Evolutionary conservation across 2,113 vertebrate species (phyloP), one percentile per base, ranked within the genome.

Genomic region (Ictidomys tridecemlineatus): DNA sequence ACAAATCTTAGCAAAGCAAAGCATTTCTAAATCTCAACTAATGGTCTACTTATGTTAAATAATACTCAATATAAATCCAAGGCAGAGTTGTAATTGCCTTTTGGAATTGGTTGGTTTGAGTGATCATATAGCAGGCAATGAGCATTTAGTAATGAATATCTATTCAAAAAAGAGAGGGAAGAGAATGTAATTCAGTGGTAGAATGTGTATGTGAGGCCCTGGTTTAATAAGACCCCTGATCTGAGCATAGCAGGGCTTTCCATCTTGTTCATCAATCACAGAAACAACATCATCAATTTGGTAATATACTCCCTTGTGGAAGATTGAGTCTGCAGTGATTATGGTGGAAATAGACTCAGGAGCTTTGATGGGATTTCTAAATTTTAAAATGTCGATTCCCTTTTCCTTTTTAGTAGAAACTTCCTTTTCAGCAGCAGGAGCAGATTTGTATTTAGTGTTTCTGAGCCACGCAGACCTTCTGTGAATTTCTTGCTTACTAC

Each of bases 401-500:
- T 95, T 99, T 99, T 96, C 99, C 99, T 98, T 99, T 99, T 99
- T 99, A 0, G 99, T 99, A n/a, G 99, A 99, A 72, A 99, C 99
- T 96, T 99, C 99, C 98, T 99, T 99, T 98, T 99, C 99, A 4
- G 99, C 99, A 3, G 99, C 99, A 30, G 99, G 99, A 39, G 99
- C 99, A 1, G 99, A 99, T 98, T 99, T 99, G 98, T 99, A 99
- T 93, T 99, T 99, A 74, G 99, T 99, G 97, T 99, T 99, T 98
- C 99, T 98, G 85, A 99, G 98, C 3, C 99, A 99, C n/a, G 99
- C 99, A 1, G 99, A 99, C 65, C 99, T 98, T 84, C 99, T 98
- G 97, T 99, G 99, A 94, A 99, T 99, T 98, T 99, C 99, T 98
- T 99, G 99, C 96, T 99, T 99, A 58, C 99, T 99, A 98, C 99